Evolutionary conservation across 2,888 invertebrate genomes (phyloP).

Genomic region (Caenorhabditis angaria): DNA sequence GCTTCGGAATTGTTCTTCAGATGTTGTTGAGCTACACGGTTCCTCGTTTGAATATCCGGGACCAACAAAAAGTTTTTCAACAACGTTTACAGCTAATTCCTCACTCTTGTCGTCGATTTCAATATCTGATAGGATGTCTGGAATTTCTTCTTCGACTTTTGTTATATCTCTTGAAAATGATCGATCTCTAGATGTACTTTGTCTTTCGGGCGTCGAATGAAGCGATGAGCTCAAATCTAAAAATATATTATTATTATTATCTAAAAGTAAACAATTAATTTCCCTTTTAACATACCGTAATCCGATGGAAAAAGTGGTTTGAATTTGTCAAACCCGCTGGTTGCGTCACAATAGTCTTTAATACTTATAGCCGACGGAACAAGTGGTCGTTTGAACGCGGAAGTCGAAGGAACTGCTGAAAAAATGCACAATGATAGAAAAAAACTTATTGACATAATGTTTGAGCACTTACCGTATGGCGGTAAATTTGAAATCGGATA

Average conservation of each 20-base stretch:
- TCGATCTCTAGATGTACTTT: background rate
- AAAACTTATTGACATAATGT: background rate
- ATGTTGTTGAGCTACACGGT: background rate
- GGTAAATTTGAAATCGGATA: slow-evolving; percentile 7
- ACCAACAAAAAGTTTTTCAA: slow-evolving; percentile 6
- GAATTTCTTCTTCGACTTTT: background rate
- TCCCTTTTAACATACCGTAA: background rate
- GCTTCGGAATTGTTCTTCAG: background rate
- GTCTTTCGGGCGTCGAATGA: background rate
- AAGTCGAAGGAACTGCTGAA: background rate
- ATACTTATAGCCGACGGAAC: background rate
- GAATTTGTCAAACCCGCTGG: background rate
- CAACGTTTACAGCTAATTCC: slow-evolving; percentile 5
- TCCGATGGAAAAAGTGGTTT: background rate
- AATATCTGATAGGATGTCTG: slow-evolving; percentile 7
- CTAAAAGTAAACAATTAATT: background rate
- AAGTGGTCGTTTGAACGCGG: background rate
- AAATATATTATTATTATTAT: background rate
- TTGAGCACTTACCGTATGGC: slow-evolving; percentile 2
- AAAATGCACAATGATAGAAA: background rate
- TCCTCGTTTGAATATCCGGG: background rate
- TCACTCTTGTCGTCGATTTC: slow-evolving; percentile 7
- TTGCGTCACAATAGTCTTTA: background rate
- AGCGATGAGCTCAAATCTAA: background rate
- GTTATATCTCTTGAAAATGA: background rate